Base-by-base conservation (phyloP, 53 echinoderm and acorn worm species). In the Henricia sp. region DNA sequence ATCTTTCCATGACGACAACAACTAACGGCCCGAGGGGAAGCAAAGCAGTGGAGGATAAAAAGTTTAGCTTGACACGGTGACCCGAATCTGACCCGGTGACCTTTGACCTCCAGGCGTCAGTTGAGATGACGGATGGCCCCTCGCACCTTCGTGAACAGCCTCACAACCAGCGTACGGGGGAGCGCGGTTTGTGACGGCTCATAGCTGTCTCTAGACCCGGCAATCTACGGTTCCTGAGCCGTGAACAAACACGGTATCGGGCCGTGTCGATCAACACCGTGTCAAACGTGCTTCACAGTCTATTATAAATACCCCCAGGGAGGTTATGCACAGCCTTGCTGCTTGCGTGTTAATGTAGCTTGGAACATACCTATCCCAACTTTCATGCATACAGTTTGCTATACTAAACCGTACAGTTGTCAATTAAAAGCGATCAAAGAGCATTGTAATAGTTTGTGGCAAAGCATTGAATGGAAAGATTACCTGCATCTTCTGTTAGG, bases 171-270 rank as follows among this genome's bases (percentile, higher is more conserved):
- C 44, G 44, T 44, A 16, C 62, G 33, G 13, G 24, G 30, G 16
- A 14, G 24, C 62, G 19, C 62, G 62, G 29, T 9, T 9, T 60
- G 33, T 34, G 30, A 23, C 27, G 6, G 62, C 33, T 3, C n/a
- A 11, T 37, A 34, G n/a, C 35, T 28, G 37, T 36, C 36, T 52
- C 23, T 9, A 34, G n/a, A n/a, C n/a, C n/a, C n/a, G n/a, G n/a
- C n/a, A n/a, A n/a, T n/a, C n/a, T n/a, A 9, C 62, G 32, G 10
- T 60, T 34, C 62, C 62, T 8, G 12, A 80, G 64, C 80, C 80
- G 8, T 80, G 44, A 50, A 80, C 62, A 80, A 80, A 80, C 80
- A 80, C 65, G 63, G 44, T 32, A 64, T 80, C 63, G 58, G 29
- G 46, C 64, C 46, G 40, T 62, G 80, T 80, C 80, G 32, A 80